These are phyloP conservation scores for Morus bassanus DNA, from an alignment of 2,797 vertebrate species.

Conservation along the genomic window DNA sequence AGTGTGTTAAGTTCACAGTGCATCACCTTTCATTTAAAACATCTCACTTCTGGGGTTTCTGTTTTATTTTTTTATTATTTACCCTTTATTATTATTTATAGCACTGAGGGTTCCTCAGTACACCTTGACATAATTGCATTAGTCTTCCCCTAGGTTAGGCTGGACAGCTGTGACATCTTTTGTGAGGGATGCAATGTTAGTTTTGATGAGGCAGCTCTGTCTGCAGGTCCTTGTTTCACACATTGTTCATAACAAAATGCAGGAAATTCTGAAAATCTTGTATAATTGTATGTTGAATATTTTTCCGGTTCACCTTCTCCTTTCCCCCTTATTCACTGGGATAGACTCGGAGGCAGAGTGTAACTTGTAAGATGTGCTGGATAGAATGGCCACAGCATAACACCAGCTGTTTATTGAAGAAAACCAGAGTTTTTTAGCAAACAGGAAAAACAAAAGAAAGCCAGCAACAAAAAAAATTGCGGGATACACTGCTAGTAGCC, in stretches of 20 bases:
- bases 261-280: background rate
- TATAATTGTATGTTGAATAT: background rate
- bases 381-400: background rate
- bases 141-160: slow-evolving; percentile 14
- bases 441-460: background rate
- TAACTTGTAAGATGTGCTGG: background rate
- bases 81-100: slow-evolving; percentile 83
- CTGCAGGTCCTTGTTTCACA: background rate
- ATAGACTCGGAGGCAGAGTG: background rate
- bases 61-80: slow-evolving; percentile 81
- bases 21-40: slow-evolving; percentile 85
- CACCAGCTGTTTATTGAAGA: background rate
- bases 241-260: background rate
- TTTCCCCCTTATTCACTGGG: background rate
- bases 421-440: background rate
- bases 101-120: background rate
- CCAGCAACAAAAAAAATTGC: background rate
- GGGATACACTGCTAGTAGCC: background rate
- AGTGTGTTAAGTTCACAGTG: slow-evolving; percentile 86
- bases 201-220: background rate
- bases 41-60: slow-evolving; percentile 73
- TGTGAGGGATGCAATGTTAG: background rate
- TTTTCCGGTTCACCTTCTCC: background rate
- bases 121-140: slow-evolving; percentile 34
- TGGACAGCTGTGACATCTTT: background rate